These are phyloP conservation scores for Ranitomeya imitator DNA, from an alignment of 2,113 vertebrate species.

Conservation along the genomic window DNA sequence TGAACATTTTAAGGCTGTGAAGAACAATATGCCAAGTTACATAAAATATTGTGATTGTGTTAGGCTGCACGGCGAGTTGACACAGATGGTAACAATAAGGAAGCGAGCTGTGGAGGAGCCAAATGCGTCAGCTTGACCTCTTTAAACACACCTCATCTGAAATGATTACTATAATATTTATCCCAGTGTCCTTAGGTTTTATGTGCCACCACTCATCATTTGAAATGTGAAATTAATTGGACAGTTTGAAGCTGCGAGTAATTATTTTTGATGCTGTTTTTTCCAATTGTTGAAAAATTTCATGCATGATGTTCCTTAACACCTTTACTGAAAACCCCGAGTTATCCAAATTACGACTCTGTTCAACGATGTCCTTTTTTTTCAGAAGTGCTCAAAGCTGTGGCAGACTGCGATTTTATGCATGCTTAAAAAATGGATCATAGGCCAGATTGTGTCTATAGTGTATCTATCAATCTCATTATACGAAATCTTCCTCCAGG, in stretches of 20 bases:
- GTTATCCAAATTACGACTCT: no score
- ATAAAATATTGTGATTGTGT: constrained; percentile 55
- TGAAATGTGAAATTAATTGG: constrained; percentile 66
- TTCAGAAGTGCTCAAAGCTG: no score
- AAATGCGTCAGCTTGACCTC: constrained; percentile 67
- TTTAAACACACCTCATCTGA: constrained; percentile 72
- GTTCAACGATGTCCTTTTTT: no score
- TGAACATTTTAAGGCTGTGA: background rate
- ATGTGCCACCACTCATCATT: constrained; percentile 63
- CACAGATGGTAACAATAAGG: constrained; percentile 68
- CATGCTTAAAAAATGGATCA: no score
- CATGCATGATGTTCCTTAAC: background rate
- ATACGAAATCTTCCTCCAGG: no score
- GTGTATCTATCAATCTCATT: no score
- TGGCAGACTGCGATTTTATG: no score
- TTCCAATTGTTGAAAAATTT: background rate
- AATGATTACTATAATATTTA: constrained; percentile 65
- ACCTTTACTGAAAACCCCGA: no score
- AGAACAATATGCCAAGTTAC: constrained; percentile 16
- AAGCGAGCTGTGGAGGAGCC: constrained; percentile 61
- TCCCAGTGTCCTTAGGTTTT: constrained; percentile 45
- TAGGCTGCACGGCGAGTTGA: constrained; percentile 61
- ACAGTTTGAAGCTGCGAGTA: constrained; percentile 2
- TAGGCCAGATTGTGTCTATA: no score
- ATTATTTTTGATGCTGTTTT: background rate